Evolutionary conservation across 2,888 invertebrate genomes (phyloP).

Genomic region (Hemaris fuciformis): DNA sequence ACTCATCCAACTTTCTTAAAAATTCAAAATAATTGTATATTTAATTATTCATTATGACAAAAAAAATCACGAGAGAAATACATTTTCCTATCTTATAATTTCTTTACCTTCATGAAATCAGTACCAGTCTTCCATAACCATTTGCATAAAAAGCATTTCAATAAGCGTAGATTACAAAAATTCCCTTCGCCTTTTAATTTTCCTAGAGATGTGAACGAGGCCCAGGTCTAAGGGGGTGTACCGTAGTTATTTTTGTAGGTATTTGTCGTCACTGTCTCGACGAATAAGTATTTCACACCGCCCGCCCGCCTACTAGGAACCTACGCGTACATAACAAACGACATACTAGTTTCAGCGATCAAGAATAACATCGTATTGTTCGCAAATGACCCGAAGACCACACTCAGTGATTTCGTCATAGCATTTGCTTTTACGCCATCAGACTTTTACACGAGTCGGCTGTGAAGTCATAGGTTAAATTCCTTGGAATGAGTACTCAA

Average conservation of each 20-base stretch:
- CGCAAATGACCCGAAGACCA: not conserved
- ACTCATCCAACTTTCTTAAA: too few relatives aligned
- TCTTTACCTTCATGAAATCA: too few relatives aligned
- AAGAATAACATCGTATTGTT: not conserved
- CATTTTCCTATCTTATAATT: too few relatives aligned
- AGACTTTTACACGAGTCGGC: too few relatives aligned
- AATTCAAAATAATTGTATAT: too few relatives aligned
- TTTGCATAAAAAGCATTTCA: too few relatives aligned
- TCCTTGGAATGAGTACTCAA: not conserved
- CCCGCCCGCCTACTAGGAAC: not conserved
- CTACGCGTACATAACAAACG: not conserved
- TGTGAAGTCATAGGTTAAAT: not conserved
- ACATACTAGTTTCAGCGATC: not conserved
- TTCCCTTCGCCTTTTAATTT: too few relatives aligned
- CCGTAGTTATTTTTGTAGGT: not conserved
- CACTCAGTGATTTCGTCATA: not conserved
- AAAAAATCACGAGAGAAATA: too few relatives aligned
- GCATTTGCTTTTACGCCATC: not conserved
- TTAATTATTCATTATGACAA: too few relatives aligned
- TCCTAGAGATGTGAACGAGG: not conserved
- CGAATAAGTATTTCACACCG: not conserved
- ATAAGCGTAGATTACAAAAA: too few relatives aligned
- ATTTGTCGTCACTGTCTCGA: not conserved
- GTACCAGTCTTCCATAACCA: too few relatives aligned
- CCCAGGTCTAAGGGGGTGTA: not conserved